Conservation (phyloP, 92 coral and sea anemone genomes). For the Siderastrea siderea region DNA sequence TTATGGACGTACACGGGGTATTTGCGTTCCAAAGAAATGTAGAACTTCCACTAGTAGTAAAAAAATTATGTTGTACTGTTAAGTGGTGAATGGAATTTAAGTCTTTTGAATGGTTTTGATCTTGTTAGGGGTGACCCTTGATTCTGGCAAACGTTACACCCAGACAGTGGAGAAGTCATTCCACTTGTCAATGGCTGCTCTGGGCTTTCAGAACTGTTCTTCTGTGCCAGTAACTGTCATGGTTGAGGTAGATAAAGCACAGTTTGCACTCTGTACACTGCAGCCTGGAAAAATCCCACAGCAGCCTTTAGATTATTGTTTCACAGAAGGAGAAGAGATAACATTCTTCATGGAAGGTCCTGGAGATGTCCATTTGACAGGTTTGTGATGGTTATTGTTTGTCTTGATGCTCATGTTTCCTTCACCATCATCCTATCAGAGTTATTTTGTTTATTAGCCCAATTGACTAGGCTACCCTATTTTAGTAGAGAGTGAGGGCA, state of each 20-base stretch:
- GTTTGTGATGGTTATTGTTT: conserved; percentile 34
- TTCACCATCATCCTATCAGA: too few species aligned
- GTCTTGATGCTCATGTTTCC: not conserved
- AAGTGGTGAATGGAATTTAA: not conserved
- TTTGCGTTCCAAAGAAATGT: too few species aligned
- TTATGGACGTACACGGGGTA: too few species aligned
- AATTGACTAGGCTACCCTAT: too few species aligned
- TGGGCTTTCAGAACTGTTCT: conserved; percentile 80
- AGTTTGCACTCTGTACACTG: conserved; percentile 93
- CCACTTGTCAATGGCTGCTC: conserved; percentile 98
- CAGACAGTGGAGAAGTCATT: conserved; percentile 98
- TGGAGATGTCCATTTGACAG: conserved; percentile 95
- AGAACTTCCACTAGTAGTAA: too few species aligned
- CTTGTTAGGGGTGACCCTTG: conserved; percentile 89
- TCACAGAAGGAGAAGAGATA: conserved; percentile 98
- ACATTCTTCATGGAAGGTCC: conserved; percentile 94
- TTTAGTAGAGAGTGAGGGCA: too few species aligned
- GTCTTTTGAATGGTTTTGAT: not conserved
- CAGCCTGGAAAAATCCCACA: conserved; percentile 95
- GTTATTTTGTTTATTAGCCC: too few species aligned
- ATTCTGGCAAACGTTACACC: conserved; percentile 96
- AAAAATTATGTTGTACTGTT: not conserved
- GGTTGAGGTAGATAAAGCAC: conserved; percentile 98
- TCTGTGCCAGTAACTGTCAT: conserved; percentile 90
- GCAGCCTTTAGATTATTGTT: conserved; percentile 91